A percentile compares a stretch with the other conserved stretches of the same genome.
phyloP scores from a whole-genome alignment of 2,888 invertebrate species.

The Lingula anatina region DNA sequence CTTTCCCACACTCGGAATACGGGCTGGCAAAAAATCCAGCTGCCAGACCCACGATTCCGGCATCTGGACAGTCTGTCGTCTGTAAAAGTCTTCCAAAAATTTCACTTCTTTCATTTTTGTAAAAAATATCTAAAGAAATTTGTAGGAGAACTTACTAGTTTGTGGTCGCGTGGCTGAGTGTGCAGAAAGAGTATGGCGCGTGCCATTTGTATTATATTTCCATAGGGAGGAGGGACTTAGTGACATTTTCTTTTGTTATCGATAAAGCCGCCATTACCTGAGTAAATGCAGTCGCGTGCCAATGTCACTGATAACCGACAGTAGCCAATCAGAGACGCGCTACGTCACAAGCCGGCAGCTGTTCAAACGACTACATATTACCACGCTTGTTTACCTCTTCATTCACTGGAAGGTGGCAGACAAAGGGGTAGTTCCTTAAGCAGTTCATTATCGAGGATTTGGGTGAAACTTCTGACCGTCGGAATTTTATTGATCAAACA shows the following conservation, averaged over 20 bases:
- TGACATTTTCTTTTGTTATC: constrained; percentile 16
- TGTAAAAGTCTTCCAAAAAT: constrained; percentile 7
- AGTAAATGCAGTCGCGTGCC: constrained; percentile 22
- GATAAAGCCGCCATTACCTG: constrained; percentile 14
- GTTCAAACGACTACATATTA: no score
- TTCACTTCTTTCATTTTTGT: background rate
- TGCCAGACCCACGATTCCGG: no score
- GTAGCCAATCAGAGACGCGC: constrained; percentile 13
- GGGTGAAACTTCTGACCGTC: no score
- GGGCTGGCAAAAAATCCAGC: background rate
- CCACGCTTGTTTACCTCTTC: no score
- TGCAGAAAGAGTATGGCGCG: constrained; percentile 11
- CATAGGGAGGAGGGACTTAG: constrained; percentile 14
- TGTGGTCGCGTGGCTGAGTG: constrained; percentile 19
- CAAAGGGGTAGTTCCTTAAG: no score
- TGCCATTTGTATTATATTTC: constrained; percentile 20
- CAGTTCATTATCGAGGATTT: no score
- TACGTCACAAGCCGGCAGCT: constrained; percentile 11
- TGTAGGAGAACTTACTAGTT: background rate
- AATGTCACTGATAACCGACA: constrained; percentile 8
- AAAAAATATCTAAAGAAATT: background rate
- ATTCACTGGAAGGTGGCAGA: no score
- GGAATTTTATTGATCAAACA: no score
- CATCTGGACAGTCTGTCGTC: constrained; percentile 7
- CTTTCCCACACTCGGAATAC: no score